A percentile compares a stretch with the other conserved stretches of the same genome.
phyloP scores from a whole-genome alignment of 1,140 invertebrate genomes.

The Streblospio benedicti region DNA sequence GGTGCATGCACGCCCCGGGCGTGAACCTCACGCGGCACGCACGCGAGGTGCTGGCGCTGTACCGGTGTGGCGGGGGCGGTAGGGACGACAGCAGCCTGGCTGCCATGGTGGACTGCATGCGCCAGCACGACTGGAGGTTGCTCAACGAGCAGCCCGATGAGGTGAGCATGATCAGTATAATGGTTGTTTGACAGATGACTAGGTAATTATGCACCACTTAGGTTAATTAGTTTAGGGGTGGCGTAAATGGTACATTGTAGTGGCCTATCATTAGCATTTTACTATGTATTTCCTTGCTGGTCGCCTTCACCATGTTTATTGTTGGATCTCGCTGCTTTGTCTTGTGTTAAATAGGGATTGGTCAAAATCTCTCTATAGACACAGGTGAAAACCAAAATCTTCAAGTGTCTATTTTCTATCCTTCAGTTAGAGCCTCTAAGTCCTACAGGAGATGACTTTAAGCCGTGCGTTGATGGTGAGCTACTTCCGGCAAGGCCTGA shows the following conservation, averaged over 20 bases:
- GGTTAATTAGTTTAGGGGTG: not conserved
- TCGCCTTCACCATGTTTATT: too few species aligned
- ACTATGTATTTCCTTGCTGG: too few species aligned
- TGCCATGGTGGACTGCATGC: slow-evolving; percentile 8
- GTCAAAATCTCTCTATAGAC: too few species aligned
- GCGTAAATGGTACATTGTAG: not conserved
- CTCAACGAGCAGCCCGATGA: not conserved
- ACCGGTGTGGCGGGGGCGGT: not conserved
- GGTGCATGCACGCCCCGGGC: slow-evolving; percentile 18
- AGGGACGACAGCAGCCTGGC: not conserved
- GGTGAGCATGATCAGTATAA: not conserved
- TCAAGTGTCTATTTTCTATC: too few species aligned
- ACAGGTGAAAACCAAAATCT: too few species aligned
- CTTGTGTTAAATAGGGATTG: too few species aligned
- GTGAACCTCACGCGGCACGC: not conserved
- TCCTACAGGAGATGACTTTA: not conserved
- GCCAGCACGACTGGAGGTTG: not conserved
- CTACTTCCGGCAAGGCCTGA: not conserved
- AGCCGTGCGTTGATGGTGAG: slow-evolving; percentile 10
- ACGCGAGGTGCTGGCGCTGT: not conserved
- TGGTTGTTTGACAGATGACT: not conserved
- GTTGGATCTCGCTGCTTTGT: too few species aligned
- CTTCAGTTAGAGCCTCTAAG: slow-evolving; percentile 3
- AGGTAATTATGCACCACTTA: not conserved
- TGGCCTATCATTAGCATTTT: not conserved